A percentile compares a stretch with the other conserved stretches of the same genome.
Evolutionary conservation across 2,888 invertebrate genomes (phyloP).

Genomic region (Nudaria mundana): DNA sequence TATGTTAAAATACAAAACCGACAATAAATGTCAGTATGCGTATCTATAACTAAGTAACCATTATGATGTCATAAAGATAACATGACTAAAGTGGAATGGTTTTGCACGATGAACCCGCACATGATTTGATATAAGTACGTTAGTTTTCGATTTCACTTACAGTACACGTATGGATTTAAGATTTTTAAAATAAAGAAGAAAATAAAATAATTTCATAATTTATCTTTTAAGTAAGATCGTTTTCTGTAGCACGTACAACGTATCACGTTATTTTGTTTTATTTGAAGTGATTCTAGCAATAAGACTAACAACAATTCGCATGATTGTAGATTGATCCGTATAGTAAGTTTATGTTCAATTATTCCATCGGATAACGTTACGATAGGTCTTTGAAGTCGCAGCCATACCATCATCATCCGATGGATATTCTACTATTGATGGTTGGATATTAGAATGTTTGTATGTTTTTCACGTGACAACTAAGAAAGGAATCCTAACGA

Average conservation of each 20-base stretch:
- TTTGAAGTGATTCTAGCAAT: not conserved
- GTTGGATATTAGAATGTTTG: no score
- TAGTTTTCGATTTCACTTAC: conserved; percentile 67
- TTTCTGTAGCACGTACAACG: conserved; percentile 25
- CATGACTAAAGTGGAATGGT: conserved; percentile 9
- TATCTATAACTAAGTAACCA: conserved; percentile 23
- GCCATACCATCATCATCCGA: no score
- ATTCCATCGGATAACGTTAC: no score
- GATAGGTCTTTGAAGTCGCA: no score
- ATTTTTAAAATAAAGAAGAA: conserved; percentile 43
- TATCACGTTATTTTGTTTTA: conserved; percentile 3
- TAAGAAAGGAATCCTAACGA: no score
- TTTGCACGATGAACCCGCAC: conserved; percentile 52
- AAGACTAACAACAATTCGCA: not conserved
- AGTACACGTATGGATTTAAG: conserved; percentile 43
- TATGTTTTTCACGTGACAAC: no score
- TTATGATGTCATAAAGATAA: conserved; percentile 27
- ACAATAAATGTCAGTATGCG: not conserved
- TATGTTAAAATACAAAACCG: conserved; percentile 9
- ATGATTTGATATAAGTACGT: conserved; percentile 46
- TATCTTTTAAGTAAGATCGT: conserved; percentile 38
- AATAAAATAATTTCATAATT: conserved; percentile 13
- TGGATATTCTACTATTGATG: no score
- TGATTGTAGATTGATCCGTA: no score
- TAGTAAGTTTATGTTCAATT: no score